Evolutionary conservation across 2,797 vertebrate species (phyloP).

Genomic region (Melanotaenia pygmaea): DNA sequence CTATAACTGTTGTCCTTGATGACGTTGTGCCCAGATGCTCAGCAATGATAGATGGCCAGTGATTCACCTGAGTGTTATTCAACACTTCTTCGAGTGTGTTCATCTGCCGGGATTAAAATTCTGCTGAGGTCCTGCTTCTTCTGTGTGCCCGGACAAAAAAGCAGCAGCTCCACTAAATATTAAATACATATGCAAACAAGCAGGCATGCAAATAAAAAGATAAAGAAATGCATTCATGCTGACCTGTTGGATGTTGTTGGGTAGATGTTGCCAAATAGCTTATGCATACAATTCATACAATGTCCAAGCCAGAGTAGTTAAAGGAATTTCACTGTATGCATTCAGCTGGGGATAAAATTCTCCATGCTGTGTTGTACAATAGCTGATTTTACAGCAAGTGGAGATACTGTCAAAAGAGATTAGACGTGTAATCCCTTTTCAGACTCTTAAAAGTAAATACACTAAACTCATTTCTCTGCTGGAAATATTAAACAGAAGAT

Average conservation of each 20-base stretch:
- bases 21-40: constrained; percentile 57
- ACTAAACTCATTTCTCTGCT: constrained; percentile 27
- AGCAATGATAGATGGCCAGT: constrained; percentile 65
- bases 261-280: constrained; percentile 32
- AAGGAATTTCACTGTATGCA: constrained; percentile 42
- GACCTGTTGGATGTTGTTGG: constrained; percentile 44
- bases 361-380: constrained; percentile 47
- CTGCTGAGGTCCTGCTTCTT: constrained; percentile 32
- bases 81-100: constrained; percentile 40
- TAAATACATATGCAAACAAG: constrained; percentile 54
- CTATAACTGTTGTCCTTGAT: constrained; percentile 59
- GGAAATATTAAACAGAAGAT: constrained; percentile 12
- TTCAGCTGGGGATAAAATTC: constrained; percentile 58
- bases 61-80: constrained; percentile 53
- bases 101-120: constrained; percentile 57
- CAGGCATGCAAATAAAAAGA: constrained; percentile 29
- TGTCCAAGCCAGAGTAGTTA: constrained; percentile 33
- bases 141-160: constrained; percentile 30
- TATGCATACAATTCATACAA: constrained; percentile 26
- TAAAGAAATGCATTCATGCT: constrained; percentile 23
- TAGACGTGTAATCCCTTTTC: constrained; percentile 50
- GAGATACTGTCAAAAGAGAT: constrained; percentile 60
- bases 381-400: constrained; percentile 53
- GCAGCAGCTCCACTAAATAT: constrained; percentile 33
- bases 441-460: constrained; percentile 29